Evolutionary conservation across 2,888 invertebrate genomes (phyloP).

Genomic region (Tenthredo notha): DNA sequence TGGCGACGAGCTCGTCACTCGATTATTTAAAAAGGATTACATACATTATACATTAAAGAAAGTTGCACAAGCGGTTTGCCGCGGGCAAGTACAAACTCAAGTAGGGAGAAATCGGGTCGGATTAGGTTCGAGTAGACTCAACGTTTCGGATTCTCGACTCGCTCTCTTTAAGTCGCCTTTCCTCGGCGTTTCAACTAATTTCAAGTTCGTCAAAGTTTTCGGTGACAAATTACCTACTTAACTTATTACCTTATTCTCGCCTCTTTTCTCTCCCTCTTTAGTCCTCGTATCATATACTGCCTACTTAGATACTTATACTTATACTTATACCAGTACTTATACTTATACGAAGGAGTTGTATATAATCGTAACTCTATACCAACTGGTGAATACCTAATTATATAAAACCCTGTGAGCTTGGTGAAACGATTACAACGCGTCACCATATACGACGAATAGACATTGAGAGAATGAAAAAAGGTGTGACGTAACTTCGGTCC

Average conservation of each 20-base stretch:
- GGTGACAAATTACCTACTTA: constrained; percentile 1
- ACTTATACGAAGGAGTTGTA: not conserved
- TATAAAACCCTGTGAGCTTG: not conserved
- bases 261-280: not conserved
- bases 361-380: not conserved
- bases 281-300: not conserved
- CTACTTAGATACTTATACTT: not conserved
- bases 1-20: not conserved
- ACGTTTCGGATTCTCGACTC: constrained; percentile 19
- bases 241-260: not conserved
- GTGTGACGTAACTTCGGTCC: constrained; percentile 38
- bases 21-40: constrained; percentile 17
- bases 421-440: constrained; percentile 50
- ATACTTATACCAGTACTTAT: not conserved
- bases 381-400: not conserved
- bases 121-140: constrained; percentile 16
- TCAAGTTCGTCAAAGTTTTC: constrained; percentile 31
- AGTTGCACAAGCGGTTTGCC: constrained; percentile 12
- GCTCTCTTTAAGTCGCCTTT: constrained; percentile 1
- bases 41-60: constrained; percentile 36
- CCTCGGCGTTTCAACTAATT: constrained; percentile 25
- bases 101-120: constrained; percentile 7
- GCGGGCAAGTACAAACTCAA: constrained; percentile 14
- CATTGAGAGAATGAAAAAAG: constrained; percentile 23
- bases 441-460: not conserved